These are phyloP conservation scores for Petrocephalus sullivani DNA, from an alignment of 2,797 vertebrate species.

Conservation along the genomic window DNA sequence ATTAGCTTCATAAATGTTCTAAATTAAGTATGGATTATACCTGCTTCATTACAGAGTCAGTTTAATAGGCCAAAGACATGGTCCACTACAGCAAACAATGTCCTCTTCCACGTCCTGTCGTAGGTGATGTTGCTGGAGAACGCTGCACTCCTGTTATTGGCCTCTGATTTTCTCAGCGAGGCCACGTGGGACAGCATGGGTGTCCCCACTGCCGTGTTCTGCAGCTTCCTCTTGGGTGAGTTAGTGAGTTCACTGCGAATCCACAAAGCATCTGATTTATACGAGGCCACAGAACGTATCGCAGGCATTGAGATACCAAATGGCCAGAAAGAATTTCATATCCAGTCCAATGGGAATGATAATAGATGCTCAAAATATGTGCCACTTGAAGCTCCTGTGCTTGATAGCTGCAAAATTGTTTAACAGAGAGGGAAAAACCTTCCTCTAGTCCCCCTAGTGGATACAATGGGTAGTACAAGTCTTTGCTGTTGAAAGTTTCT, in stretches of 20 bases:
- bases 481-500: background rate
- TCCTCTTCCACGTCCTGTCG: background rate
- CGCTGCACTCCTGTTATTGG: slow-evolving; percentile 66
- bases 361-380: background rate
- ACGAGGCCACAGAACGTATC: background rate
- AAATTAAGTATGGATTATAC: background rate
- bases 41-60: background rate
- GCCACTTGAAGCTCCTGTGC: background rate
- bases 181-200: slow-evolving; percentile 63
- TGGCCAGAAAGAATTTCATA: background rate
- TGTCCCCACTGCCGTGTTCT: slow-evolving; percentile 58
- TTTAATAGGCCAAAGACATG: background rate
- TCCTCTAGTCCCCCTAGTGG: background rate
- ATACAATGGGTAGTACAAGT: background rate
- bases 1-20: background rate
- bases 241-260: slow-evolving; percentile 28
- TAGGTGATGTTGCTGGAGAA: slow-evolving; percentile 80
- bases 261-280: background rate
- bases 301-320: background rate
- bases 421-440: background rate
- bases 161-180: slow-evolving; percentile 66
- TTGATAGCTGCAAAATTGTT: background rate
- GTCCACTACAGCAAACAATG: background rate
- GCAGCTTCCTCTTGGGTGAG: slow-evolving; percentile 73
- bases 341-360: background rate